Evolutionary conservation across 2,797 vertebrate species (phyloP), one percentile per base, ranked within the genome.

Genomic region (Lerista edwardsae): DNA sequence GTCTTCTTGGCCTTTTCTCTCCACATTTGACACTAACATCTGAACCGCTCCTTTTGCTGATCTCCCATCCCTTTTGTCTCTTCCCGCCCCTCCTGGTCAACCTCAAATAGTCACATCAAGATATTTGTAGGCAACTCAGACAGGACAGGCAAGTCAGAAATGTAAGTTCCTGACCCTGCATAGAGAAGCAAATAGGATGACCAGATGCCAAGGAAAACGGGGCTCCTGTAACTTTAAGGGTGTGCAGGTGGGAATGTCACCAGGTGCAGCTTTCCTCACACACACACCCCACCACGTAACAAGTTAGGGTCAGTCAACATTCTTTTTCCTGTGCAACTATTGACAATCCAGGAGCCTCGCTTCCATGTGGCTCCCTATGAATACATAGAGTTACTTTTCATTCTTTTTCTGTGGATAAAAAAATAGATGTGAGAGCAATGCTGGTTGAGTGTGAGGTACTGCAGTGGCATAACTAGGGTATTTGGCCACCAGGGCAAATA

Each of bases 91-190:
- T 21, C 31, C 44, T 34, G 31, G 7, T 39, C 64, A 29, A 78
- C 69, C 68, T n/a, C 72, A 67, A 75, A 80, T 27, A 75, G 69
- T 2, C 29, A 25, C 71, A 75, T 75, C 51, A 44, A 83, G 74
- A 86, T 74, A 59, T 89, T 88, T 76, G 75, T 74, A 55, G 51
- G 51, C 51, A 55, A 17, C 51, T 55, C 10, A 67, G 74, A 71
- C 72, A 83, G 79, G 71, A 14, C 79, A 80, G 69, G n/a, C 78
- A 34, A 72, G 44, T 76, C 61, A 76, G 73, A 87, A 89, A 86
- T 86, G 77, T 47, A 31, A 74, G 88, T 78, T 84, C 79, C 88
- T 85, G 85, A 85, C 68, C 71, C 75, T 23, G 74, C 57, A 68
- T 36, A 68, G 41, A 65, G 61, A 71, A 83, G 76, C 19, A 71